Evolutionary conservation across 2,797 vertebrate genomes (phyloP).

Genomic region (Girardinus metallicus): DNA sequence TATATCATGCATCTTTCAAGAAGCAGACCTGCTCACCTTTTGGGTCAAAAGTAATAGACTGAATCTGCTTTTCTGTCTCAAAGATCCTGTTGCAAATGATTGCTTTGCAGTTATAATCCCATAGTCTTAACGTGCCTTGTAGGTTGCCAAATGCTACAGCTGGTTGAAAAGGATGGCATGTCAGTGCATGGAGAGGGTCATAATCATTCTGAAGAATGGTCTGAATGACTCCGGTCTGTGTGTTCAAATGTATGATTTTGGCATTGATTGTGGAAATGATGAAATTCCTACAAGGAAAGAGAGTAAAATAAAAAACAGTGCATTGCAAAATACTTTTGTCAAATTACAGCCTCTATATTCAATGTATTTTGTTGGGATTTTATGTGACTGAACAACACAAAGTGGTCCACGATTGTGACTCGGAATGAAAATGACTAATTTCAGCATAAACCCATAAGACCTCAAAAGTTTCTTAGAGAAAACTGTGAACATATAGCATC

Average conservation of each 20-base stretch:
- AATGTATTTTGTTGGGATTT: background rate
- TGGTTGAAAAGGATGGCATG: slow-evolving; percentile 86
- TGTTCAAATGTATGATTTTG: slow-evolving; percentile 80
- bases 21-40: slow-evolving; percentile 78
- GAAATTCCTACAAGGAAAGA: slow-evolving; percentile 85
- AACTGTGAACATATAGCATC: background rate
- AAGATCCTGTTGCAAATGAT: slow-evolving; percentile 83
- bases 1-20: background rate
- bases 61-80: slow-evolving; percentile 75
- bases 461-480: background rate
- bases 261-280: slow-evolving; percentile 85
- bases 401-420: background rate
- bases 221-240: slow-evolving; percentile 66
- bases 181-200: slow-evolving; percentile 81
- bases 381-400: background rate
- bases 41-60: slow-evolving; percentile 86
- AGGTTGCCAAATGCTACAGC: slow-evolving; percentile 83
- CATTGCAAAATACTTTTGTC: background rate
- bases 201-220: slow-evolving; percentile 81
- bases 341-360: background rate
- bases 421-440: background rate
- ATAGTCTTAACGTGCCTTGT: slow-evolving; percentile 87
- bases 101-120: slow-evolving; percentile 83
- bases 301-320: background rate
- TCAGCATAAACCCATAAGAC: background rate